Conservation (phyloP, 1,140 invertebrate species). For the Diorhabda carinulata region DNA sequence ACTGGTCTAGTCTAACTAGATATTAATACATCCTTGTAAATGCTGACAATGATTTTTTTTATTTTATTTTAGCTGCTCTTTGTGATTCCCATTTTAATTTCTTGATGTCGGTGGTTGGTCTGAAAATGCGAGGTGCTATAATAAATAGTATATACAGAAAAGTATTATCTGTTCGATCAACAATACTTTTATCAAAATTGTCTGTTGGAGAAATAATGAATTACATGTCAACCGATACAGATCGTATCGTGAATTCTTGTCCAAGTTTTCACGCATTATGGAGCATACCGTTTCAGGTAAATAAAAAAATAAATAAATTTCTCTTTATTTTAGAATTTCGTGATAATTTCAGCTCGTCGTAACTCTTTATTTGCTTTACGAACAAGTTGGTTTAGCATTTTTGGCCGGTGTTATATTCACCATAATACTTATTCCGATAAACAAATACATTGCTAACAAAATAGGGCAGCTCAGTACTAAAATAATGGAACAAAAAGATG, state of each 20-base stretch:
- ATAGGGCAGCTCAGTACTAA: constrained; percentile 82
- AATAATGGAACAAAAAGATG: constrained; percentile 91
- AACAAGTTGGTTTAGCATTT: constrained; percentile 87
- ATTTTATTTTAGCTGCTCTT: constrained; percentile 58
- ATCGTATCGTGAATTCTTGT: constrained; percentile 92
- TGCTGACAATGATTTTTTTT: not conserved
- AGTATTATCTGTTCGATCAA: constrained; percentile 60
- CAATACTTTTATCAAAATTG: constrained; percentile 57
- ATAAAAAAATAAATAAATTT: not conserved
- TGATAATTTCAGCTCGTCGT: constrained; percentile 65
- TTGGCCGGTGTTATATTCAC: constrained; percentile 85
- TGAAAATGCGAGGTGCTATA: constrained; percentile 82
- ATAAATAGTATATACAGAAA: constrained; percentile 86
- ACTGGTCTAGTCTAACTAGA: too few species aligned
- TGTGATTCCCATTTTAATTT: constrained; percentile 88
- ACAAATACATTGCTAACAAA: constrained; percentile 83
- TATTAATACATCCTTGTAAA: too few species aligned
- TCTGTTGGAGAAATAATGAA: constrained; percentile 88
- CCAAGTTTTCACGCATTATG: constrained; percentile 94
- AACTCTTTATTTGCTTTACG: constrained; percentile 76
- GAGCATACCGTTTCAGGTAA: constrained; percentile 91
- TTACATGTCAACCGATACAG: constrained; percentile 94
- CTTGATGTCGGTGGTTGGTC: constrained; percentile 74
- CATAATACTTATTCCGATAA: constrained; percentile 89
- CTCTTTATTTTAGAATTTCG: too few species aligned